Base-by-base conservation (phyloP, 2,113 vertebrate genomes). In the Ceratotherium simum region DNA sequence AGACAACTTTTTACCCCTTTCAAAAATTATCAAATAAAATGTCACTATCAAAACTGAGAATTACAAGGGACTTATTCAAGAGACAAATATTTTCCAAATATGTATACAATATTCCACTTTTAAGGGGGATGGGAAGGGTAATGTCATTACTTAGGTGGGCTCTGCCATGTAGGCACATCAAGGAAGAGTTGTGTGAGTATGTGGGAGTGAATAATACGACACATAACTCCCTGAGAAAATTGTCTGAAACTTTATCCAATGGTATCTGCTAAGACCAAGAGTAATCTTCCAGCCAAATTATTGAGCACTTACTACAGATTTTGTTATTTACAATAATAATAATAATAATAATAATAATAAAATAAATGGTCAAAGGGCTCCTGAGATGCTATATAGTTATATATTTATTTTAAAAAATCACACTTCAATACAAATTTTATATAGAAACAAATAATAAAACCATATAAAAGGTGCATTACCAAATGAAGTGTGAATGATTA, bases 111-210 rank as follows among this genome's bases (percentile, higher is more conserved):
- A 25, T 36, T 91, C 39, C 76, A 12, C n/a, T 36, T 60, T 70
- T 56, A 6, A 64, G 18, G 2, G 27, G 20, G 5, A 23, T 1
- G 13, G 36, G 16, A 33, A 62, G 12, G 17, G 0, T 3, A 10
- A 1, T 17, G 6, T 2, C 14, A 75, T 81, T 46, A 42, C 2
- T 29, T 23, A 16, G 29, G 21, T 60, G 33, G 9, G 1, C 23
- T 21, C 7, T 65, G 42, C 17, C 27, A 46, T 21, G 16, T 18
- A 16, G 27, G 5, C 7, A 5, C 11, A 7, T 1, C 1, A 0
- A 42, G 31, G 42, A 58, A 25, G 20, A 4, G 5, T 4, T 0
- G 0, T 8, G 4, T 0, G 4, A 46, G 11, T 12, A 6, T 33
- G 21, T 12, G 27, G 21, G n/a, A 39, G 0, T 17, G 46, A 51